These are phyloP conservation scores for Trisateles emortualis DNA, from an alignment of 2,888 invertebrate genomes.

Conservation along the genomic window DNA sequence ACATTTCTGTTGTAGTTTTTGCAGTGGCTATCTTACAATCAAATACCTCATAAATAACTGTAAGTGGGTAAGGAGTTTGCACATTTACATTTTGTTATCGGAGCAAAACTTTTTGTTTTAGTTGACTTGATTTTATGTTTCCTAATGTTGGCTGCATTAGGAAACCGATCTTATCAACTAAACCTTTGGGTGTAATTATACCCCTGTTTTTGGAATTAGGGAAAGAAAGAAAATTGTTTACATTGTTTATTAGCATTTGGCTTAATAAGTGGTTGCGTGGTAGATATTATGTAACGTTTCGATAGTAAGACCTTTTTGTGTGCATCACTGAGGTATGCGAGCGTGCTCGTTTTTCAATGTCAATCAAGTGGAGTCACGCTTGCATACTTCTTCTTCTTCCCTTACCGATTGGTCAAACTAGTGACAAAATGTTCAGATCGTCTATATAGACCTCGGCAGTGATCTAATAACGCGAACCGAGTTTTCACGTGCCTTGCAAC, in stretches of 20 bases:
- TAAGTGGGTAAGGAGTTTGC: conserved; percentile 8
- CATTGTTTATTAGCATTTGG: background rate
- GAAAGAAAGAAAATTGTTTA: background rate
- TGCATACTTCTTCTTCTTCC: too few relatives aligned
- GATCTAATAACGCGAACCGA: too few relatives aligned
- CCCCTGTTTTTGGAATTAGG: conserved; percentile 3
- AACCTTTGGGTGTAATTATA: conserved; percentile 11
- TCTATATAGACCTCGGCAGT: too few relatives aligned
- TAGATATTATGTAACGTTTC: background rate
- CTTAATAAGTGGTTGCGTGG: background rate
- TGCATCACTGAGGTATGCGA: too few relatives aligned
- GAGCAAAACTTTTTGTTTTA: conserved; percentile 13
- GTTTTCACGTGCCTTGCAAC: too few relatives aligned
- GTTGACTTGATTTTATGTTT: conserved; percentile 12
- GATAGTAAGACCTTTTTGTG: too few relatives aligned
- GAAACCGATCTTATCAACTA: conserved; percentile 7
- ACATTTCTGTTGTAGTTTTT: background rate
- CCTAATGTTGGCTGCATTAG: conserved; percentile 8
- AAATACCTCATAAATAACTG: background rate
- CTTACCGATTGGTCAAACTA: too few relatives aligned
- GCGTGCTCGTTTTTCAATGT: too few relatives aligned
- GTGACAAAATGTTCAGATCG: too few relatives aligned
- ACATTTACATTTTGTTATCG: conserved; percentile 14
- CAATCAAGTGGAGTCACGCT: too few relatives aligned
- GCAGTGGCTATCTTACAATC: conserved; percentile 1